phyloP scores from a whole-genome alignment of 2,113 vertebrate genomes.

The Phylloscopus trochilus region DNA sequence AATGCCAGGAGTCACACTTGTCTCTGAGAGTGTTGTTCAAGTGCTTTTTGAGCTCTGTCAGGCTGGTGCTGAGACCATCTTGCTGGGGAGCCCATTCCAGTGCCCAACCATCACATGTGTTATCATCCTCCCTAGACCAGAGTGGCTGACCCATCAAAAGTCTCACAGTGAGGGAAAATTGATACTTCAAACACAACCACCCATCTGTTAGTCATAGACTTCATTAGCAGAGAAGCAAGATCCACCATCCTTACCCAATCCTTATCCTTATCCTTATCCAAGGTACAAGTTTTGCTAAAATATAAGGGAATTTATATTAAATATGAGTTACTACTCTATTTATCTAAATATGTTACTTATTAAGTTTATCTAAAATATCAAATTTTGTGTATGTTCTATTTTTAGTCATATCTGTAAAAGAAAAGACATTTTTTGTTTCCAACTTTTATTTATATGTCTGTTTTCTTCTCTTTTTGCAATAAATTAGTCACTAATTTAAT shows the following conservation, averaged over 20 bases:
- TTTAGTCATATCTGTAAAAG: neutral
- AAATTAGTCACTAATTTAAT: constrained; percentile 54
- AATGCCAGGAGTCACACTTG: neutral
- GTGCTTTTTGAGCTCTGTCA: neutral
- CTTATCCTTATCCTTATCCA: neutral
- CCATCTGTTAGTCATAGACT: neutral
- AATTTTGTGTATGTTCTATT: neutral
- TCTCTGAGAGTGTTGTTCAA: neutral
- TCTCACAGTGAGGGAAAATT: neutral
- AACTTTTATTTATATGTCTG: neutral
- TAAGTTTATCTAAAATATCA: neutral
- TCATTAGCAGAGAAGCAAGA: neutral
- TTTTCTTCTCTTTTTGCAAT: constrained; percentile 12
- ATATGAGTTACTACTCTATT: neutral
- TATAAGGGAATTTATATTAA: neutral
- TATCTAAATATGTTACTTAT: neutral
- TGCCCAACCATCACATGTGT: neutral
- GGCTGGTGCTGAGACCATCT: neutral
- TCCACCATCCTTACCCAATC: neutral
- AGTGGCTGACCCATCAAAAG: neutral
- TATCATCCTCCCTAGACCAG: neutral
- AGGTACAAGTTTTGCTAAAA: neutral
- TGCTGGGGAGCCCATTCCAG: neutral
- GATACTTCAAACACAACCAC: neutral
- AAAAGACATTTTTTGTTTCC: neutral